Conservation (phyloP, 2,113 vertebrate genomes). For the Thamnophis sirtalis region DNA sequence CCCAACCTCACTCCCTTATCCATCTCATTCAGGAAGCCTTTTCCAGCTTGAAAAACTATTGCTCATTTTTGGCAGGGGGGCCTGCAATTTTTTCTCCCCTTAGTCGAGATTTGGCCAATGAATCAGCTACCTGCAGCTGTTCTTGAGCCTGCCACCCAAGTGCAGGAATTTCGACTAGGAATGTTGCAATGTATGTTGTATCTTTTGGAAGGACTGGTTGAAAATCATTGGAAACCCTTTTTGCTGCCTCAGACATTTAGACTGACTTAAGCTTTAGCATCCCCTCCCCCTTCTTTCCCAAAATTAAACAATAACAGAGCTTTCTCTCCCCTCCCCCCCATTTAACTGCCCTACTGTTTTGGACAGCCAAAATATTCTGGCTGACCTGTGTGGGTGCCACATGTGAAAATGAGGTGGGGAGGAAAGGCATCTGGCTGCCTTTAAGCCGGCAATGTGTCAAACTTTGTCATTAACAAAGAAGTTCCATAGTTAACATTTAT, state of each 20-base stretch:
- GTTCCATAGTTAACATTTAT: not conserved
- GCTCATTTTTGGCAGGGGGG: constrained; percentile 52
- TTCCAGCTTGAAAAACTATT: constrained; percentile 56
- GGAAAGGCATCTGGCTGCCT: not conserved
- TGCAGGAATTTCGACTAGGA: constrained; percentile 63
- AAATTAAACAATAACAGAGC: not conserved
- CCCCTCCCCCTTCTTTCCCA: no score
- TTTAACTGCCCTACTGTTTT: not conserved
- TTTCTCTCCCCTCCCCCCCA: not conserved
- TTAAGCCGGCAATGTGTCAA: not conserved
- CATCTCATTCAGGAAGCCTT: constrained; percentile 24
- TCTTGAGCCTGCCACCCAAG: constrained; percentile 61
- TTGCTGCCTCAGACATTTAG: constrained; percentile 7
- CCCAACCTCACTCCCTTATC: not conserved
- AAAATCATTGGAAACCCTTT: constrained; percentile 47
- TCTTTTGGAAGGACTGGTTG: constrained; percentile 2
- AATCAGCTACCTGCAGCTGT: constrained; percentile 70
- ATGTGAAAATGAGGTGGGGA: not conserved
- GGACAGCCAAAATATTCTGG: not conserved
- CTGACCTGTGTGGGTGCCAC: not conserved
- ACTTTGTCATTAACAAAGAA: not conserved
- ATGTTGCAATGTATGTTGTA: constrained; percentile 22
- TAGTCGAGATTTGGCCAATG: constrained; percentile 57
- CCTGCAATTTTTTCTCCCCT: constrained; percentile 29
- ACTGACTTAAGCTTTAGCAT: not conserved